A percentile compares a stretch with the other conserved stretches of the same genome.
phyloP scores from a whole-genome alignment of 2,888 invertebrate genomes.

The Patella ulyssiponensis region DNA sequence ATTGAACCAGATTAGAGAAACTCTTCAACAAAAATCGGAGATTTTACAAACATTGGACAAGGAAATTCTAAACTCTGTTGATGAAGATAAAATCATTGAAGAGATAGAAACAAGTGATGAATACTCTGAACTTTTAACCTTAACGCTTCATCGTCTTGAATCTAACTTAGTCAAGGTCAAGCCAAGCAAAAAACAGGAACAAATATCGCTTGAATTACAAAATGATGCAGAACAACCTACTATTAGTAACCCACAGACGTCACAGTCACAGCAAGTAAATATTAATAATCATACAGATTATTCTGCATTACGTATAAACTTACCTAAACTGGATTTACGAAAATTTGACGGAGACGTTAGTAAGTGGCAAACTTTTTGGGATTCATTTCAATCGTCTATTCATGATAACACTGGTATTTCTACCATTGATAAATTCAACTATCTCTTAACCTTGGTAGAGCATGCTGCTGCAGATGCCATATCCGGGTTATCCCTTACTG shows the following conservation, averaged over 20 bases:
- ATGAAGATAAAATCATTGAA: neutral
- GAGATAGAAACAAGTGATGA: constrained; percentile 1
- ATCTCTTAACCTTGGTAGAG: neutral
- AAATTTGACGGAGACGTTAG: neutral
- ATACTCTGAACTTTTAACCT: neutral
- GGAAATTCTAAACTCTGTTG: neutral
- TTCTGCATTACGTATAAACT: neutral
- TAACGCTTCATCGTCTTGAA: neutral
- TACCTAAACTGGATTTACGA: neutral
- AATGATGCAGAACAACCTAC: too few relatives aligned
- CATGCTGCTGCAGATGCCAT: neutral
- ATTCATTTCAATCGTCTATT: neutral
- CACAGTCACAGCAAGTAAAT: too few relatives aligned
- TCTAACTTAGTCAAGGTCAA: neutral
- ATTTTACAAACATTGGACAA: neutral
- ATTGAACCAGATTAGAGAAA: neutral
- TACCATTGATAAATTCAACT: neutral
- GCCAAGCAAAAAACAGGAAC: neutral
- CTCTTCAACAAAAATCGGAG: neutral
- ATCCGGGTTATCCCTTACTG: neutral
- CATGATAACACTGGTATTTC: neutral
- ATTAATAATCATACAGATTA: too few relatives aligned
- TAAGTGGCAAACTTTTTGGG: neutral
- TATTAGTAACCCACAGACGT: too few relatives aligned
- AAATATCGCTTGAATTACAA: too few relatives aligned